Evolutionary conservation across 1,140 invertebrate species (phyloP).

Genomic region (Calephelis nemesis): DNA sequence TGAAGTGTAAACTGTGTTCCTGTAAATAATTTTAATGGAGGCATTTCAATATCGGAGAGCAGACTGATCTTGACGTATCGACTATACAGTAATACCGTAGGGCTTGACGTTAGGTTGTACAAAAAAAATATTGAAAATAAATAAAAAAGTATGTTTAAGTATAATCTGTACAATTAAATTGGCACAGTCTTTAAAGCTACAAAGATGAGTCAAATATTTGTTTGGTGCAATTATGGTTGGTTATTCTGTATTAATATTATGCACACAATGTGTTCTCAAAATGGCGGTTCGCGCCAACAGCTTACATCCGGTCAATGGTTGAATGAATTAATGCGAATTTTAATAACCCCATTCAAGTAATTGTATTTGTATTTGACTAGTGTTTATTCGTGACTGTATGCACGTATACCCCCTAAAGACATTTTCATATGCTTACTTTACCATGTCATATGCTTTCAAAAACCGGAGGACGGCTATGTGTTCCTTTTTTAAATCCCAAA

Average conservation of each 20-base stretch:
- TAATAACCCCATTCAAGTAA: constrained; percentile 31
- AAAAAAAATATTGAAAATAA: neutral
- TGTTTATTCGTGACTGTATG: neutral
- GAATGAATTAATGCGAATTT: constrained; percentile 47
- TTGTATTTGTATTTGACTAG: constrained; percentile 24
- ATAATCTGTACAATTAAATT: constrained; percentile 17
- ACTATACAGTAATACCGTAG: too few relatives aligned
- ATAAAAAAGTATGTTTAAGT: too few relatives aligned
- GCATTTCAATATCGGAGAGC: too few relatives aligned
- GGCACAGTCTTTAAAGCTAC: constrained; percentile 34
- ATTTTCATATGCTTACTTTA: neutral
- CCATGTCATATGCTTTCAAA: too few relatives aligned
- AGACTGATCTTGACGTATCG: too few relatives aligned
- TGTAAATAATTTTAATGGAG: too few relatives aligned
- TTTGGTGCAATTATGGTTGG: constrained; percentile 51
- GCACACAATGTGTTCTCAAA: constrained; percentile 49
- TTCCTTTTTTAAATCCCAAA: too few relatives aligned
- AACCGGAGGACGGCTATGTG: too few relatives aligned
- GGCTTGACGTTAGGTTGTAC: neutral
- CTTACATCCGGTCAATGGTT: constrained; percentile 43
- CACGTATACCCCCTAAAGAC: neutral
- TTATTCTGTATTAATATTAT: constrained; percentile 49
- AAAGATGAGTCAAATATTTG: constrained; percentile 44
- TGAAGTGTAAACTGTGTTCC: too few relatives aligned
- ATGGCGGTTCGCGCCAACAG: constrained; percentile 50